Evolutionary conservation across 2,113 vertebrate species (phyloP).

Genomic region (Conger conger): DNA sequence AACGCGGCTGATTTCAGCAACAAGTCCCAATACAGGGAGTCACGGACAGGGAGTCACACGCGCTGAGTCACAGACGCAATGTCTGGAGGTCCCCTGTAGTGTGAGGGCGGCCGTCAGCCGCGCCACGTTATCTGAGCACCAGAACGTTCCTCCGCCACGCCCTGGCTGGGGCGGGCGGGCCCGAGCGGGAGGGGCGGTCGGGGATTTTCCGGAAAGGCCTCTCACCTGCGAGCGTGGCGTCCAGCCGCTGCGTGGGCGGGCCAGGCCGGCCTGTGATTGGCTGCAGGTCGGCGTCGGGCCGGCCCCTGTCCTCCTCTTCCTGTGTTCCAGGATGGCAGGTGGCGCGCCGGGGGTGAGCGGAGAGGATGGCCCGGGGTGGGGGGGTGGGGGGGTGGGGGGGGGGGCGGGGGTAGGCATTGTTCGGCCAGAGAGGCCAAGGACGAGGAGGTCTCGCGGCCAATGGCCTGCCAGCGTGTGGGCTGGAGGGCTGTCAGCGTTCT

Average conservation of each 20-base stretch:
- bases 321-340: neutral
- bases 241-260: neutral
- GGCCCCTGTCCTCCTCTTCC: neutral
- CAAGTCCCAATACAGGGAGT: neutral
- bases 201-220: neutral
- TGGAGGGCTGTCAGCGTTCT: conserved; percentile 24
- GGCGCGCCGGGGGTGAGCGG: conserved; percentile 2
- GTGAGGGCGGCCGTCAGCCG: neutral
- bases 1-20: neutral
- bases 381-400: neutral
- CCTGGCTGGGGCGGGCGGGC: neutral
- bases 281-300: neutral
- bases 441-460: conserved; percentile 14
- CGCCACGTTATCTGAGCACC: neutral
- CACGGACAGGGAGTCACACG: neutral
- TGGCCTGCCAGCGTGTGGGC: conserved; percentile 5
- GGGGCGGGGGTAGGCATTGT: neutral
- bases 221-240: neutral
- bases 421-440: conserved; percentile 10
- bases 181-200: neutral
- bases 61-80: neutral
- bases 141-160: neutral
- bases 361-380: neutral
- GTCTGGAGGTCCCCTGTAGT: neutral
- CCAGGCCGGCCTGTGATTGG: conserved; percentile 2